Percentiles rank a stretch among this genome's conserved stretches.
Conservation (phyloP, 92 coral and sea anemone species). For the Palythoa caribaeorum region DNA sequence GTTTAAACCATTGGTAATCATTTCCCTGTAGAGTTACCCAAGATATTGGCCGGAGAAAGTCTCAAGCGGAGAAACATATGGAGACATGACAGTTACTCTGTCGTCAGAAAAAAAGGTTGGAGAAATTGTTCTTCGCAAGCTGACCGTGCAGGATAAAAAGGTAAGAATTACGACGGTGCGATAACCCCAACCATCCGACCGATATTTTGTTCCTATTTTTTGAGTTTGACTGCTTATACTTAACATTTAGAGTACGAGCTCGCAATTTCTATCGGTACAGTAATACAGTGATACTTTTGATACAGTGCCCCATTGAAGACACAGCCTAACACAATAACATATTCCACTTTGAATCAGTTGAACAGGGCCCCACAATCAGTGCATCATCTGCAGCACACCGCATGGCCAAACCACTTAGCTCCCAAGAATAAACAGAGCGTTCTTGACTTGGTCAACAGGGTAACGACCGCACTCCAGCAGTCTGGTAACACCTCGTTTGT, state of each 20-base stretch:
- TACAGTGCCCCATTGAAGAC: too few species aligned
- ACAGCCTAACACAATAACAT: too few species aligned
- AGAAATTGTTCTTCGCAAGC: slow-evolving; percentile 48
- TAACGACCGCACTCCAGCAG: slow-evolving; percentile 59
- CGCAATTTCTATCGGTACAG: too few species aligned
- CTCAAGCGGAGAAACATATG: slow-evolving; percentile 21
- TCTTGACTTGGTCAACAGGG: slow-evolving; percentile 47
- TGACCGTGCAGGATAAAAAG: slow-evolving; percentile 39
- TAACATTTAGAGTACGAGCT: too few species aligned
- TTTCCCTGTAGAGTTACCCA: slow-evolving; percentile 39
- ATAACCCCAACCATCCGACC: too few species aligned
- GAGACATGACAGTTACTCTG: slow-evolving; percentile 46
- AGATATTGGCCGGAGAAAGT: slow-evolving; percentile 51
- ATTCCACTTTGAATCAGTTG: slow-evolving; percentile 2
- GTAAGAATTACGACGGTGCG: neutral
- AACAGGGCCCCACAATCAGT: slow-evolving; percentile 48
- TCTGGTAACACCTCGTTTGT: slow-evolving; percentile 58
- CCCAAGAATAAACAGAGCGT: slow-evolving; percentile 52
- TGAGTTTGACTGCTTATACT: too few species aligned
- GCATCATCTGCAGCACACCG: slow-evolving; percentile 58
- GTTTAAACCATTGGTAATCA: neutral
- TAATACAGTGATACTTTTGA: too few species aligned
- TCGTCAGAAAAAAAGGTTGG: slow-evolving; percentile 17
- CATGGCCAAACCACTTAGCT: slow-evolving; percentile 54
- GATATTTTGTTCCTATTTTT: too few species aligned